Conservation (phyloP, 1,140 invertebrate genomes). For the Drosophila ercepeae region DNA sequence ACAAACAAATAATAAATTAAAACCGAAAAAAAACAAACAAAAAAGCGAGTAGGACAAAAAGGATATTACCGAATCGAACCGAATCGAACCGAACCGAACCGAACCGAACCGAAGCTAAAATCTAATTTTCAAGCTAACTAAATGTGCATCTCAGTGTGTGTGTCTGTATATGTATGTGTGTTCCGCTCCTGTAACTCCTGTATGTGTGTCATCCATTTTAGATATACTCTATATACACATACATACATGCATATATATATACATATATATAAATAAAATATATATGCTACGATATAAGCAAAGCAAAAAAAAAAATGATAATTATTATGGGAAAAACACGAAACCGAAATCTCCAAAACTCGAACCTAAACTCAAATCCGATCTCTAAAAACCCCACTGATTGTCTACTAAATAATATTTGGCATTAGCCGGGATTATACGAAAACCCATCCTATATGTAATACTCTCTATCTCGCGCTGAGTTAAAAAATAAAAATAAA, state of each 20-base stretch:
- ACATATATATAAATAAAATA: conserved; percentile 24
- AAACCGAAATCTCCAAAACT: conserved; percentile 19
- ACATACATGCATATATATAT: conserved; percentile 2
- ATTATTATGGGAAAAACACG: conserved; percentile 24
- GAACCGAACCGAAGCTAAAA: conserved; percentile 17
- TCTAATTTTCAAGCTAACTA: conserved; percentile 56
- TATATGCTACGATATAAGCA: conserved; percentile 36
- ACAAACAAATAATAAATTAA: conserved; percentile 13
- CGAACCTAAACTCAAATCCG: background rate
- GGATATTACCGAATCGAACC: background rate
- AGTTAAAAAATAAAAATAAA: background rate
- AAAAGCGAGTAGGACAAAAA: background rate
- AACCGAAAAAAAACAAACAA: background rate
- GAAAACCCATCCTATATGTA: conserved; percentile 21
- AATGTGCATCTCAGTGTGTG: conserved; percentile 61
- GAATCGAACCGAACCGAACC: no score
- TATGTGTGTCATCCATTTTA: conserved; percentile 11
- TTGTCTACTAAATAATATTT: conserved; percentile 41
- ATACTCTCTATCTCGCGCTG: conserved; percentile 39
- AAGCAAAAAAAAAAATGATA: conserved; percentile 23
- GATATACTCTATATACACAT: conserved; percentile 17
- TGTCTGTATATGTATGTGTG: conserved; percentile 2
- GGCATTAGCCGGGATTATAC: conserved; percentile 29
- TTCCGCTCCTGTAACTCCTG: background rate
- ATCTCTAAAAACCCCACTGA: conserved; percentile 18